These are phyloP conservation scores for Stegostoma tigrinum DNA, from an alignment of 2,113 vertebrate genomes.

Conservation along the genomic window DNA sequence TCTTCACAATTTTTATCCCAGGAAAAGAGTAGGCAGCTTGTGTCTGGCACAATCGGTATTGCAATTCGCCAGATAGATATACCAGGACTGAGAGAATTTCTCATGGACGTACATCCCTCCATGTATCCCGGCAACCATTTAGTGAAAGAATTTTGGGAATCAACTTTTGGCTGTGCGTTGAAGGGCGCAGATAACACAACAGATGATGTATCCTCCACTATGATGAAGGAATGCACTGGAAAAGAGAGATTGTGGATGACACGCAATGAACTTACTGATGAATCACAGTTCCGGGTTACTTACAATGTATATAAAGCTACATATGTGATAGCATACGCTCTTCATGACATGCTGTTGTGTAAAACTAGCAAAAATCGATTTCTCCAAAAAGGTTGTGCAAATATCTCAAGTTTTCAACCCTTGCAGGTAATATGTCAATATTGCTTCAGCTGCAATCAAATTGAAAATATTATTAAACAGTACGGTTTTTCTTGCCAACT, in stretches of 20 bases:
- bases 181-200: conserved; percentile 37
- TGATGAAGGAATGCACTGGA: conserved; percentile 48
- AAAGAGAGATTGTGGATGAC: conserved; percentile 45
- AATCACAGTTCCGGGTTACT: conserved; percentile 54
- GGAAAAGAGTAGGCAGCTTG: background rate
- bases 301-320: conserved; percentile 62
- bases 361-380: conserved; percentile 35
- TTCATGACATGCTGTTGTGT: conserved; percentile 56
- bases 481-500: background rate
- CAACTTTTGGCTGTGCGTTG: conserved; percentile 54
- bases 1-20: background rate
- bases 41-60: conserved; percentile 41
- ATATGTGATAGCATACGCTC: conserved; percentile 55
- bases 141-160: conserved; percentile 54
- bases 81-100: conserved; percentile 50
- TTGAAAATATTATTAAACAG: too few relatives aligned
- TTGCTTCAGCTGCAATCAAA: too few relatives aligned
- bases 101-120: conserved; percentile 46
- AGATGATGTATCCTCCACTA: background rate
- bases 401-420: conserved; percentile 45
- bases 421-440: conserved; percentile 47
- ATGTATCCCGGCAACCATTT: conserved; percentile 44
- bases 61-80: conserved; percentile 56
- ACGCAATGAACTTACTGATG: conserved; percentile 50
- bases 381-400: conserved; percentile 48